Conservation (phyloP, 2,113 vertebrate genomes). For the Noturus placidus region DNA sequence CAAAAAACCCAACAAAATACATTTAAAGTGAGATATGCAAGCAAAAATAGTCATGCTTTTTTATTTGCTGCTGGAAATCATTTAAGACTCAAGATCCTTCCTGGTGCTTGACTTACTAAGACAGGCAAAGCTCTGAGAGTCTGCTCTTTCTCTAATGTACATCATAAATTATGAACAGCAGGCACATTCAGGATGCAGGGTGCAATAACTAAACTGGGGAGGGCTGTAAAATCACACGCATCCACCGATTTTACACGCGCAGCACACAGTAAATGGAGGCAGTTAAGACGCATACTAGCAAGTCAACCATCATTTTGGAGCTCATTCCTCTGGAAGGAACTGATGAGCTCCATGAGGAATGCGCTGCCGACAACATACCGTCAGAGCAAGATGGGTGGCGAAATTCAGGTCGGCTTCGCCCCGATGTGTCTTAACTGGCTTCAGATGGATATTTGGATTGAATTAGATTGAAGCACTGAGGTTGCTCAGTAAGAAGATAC, state of each 20-base stretch:
- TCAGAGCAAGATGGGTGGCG: slow-evolving; percentile 26
- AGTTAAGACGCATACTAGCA: slow-evolving; percentile 31
- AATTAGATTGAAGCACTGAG: neutral
- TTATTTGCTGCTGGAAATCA: slow-evolving; percentile 5
- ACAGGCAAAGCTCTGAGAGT: slow-evolving; percentile 16
- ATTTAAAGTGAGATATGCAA: neutral
- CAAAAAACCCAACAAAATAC: neutral
- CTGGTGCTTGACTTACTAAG: neutral
- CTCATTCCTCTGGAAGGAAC: slow-evolving; percentile 9
- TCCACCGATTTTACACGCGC: slow-evolving; percentile 16
- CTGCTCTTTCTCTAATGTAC: neutral
- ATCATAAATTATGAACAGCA: slow-evolving; percentile 14
- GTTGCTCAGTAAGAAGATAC: slow-evolving; percentile 37
- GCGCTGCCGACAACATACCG: slow-evolving; percentile 11
- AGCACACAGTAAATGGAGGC: slow-evolving; percentile 16
- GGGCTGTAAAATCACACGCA: slow-evolving; percentile 26
- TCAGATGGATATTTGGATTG: slow-evolving; percentile 42
- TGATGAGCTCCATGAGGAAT: slow-evolving; percentile 40
- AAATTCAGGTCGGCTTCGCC: neutral
- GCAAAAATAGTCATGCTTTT: neutral
- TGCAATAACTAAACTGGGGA: neutral
- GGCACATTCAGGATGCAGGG: neutral
- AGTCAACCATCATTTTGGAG: slow-evolving; percentile 33
- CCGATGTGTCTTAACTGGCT: slow-evolving; percentile 23
- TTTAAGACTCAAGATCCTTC: slow-evolving; percentile 2